Percentiles rank a stretch among this genome's conserved stretches.
phyloP scores from a whole-genome alignment of 2,113 vertebrate species.

The Camarhynchus parvulus region DNA sequence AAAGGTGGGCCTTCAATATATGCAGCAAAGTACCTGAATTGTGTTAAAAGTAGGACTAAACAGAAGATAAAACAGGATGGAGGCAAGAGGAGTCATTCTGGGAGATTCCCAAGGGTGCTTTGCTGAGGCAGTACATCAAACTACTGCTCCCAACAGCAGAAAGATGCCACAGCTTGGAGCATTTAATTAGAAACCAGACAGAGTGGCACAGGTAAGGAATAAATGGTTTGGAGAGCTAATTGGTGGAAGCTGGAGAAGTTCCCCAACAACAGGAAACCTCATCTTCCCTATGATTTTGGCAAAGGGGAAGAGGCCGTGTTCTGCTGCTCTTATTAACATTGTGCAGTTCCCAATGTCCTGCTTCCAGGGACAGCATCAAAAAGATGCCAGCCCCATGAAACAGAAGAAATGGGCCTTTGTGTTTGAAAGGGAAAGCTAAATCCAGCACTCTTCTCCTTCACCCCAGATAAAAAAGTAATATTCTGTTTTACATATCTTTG shows the following conservation, averaged over 20 bases:
- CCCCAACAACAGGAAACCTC: background rate
- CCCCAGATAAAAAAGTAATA: background rate
- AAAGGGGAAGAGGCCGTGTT: background rate
- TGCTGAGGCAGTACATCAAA: background rate
- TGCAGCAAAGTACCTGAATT: background rate
- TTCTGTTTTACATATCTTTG: background rate
- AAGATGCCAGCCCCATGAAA: background rate
- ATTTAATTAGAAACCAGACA: background rate
- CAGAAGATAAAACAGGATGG: background rate
- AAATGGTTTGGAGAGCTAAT: background rate
- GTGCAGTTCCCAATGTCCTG: background rate
- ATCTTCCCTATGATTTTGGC: background rate
- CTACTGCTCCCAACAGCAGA: background rate
- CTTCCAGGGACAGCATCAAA: background rate
- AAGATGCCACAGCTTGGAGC: background rate
- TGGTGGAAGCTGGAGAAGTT: conserved; percentile 8
- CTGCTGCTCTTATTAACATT: background rate
- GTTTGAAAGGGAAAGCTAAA: conserved; percentile 1
- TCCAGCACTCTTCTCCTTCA: conserved; percentile 4
- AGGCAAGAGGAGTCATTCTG: background rate
- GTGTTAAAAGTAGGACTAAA: background rate
- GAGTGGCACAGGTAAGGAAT: background rate
- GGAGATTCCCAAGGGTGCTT: background rate
- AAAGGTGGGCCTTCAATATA: background rate
- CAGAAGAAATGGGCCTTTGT: background rate